phyloP scores from a whole-genome alignment of 2,113 vertebrate genomes.

The Coracopsis vasa region DNA sequence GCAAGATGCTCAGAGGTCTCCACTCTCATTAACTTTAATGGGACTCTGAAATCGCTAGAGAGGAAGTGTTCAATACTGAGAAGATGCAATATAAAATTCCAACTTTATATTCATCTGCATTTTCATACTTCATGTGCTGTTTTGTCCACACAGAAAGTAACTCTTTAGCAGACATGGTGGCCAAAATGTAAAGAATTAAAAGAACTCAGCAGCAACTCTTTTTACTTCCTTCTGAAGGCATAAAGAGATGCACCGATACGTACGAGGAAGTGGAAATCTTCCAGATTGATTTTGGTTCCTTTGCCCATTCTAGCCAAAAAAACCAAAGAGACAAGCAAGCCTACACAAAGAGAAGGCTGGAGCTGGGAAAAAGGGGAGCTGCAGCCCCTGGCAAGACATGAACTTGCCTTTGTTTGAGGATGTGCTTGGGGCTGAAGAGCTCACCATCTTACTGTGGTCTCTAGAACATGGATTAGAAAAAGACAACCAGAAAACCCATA shows the following conservation, averaged over 20 bases:
- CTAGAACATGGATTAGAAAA: neutral
- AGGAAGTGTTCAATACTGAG: conserved; percentile 62
- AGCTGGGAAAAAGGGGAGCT: neutral
- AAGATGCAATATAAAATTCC: conserved; percentile 31
- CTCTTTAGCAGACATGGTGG: neutral
- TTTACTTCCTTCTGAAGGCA: neutral
- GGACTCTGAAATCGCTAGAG: conserved; percentile 47
- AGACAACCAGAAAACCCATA: neutral
- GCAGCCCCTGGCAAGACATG: neutral
- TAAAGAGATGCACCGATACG: neutral
- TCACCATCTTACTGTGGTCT: neutral
- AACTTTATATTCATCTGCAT: conserved; percentile 1
- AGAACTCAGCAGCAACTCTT: neutral
- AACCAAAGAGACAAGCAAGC: neutral
- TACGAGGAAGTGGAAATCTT: neutral
- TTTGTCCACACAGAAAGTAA: neutral
- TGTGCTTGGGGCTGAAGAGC: neutral
- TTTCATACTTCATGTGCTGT: neutral
- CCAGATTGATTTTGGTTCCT: neutral
- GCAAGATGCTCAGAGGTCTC: conserved; percentile 58
- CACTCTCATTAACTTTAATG: conserved; percentile 66
- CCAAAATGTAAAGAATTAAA: neutral
- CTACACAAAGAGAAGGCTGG: neutral
- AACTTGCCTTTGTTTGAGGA: neutral
- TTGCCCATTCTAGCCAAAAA: neutral